A percentile compares a stretch with the other conserved stretches of the same genome.
These are phyloP conservation scores for Lasius fuliginosus DNA, from an alignment of 2,888 invertebrate genomes.

Conservation along the genomic window DNA sequence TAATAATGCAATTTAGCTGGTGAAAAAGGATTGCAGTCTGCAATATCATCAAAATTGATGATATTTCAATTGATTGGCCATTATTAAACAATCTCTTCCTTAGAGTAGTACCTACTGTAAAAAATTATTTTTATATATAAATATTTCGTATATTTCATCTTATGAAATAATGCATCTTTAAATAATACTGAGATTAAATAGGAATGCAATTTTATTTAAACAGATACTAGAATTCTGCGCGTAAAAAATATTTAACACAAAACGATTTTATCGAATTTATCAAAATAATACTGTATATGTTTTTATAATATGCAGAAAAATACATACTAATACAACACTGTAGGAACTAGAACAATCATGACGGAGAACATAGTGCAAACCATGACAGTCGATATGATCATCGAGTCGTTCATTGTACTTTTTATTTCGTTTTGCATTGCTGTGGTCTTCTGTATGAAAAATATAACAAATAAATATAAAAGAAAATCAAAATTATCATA, in stretches of 20 bases:
- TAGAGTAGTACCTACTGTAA: slow-evolving; percentile 52
- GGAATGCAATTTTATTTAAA: slow-evolving; percentile 4
- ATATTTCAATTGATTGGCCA: background rate
- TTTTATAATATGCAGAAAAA: background rate
- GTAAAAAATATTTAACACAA: background rate
- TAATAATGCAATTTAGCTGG: background rate
- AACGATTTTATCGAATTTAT: background rate
- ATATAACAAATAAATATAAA: background rate
- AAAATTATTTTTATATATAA: background rate
- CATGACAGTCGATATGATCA: background rate
- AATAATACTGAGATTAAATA: background rate
- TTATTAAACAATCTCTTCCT: background rate
- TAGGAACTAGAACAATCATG: slow-evolving; percentile 66
- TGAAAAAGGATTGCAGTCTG: background rate
- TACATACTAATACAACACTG: slow-evolving; percentile 73
- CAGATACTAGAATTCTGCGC: background rate
- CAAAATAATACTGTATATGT: background rate
- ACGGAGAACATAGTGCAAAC: slow-evolving; percentile 51
- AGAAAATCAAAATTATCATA: background rate
- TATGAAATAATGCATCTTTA: background rate
- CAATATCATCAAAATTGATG: background rate
- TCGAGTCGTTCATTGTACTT: background rate
- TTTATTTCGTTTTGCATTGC: background rate
- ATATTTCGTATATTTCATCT: background rate
- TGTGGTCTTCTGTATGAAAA: slow-evolving; percentile 3